Conservation (phyloP, 2,113 vertebrate species). For the Azemiops feae region DNA sequence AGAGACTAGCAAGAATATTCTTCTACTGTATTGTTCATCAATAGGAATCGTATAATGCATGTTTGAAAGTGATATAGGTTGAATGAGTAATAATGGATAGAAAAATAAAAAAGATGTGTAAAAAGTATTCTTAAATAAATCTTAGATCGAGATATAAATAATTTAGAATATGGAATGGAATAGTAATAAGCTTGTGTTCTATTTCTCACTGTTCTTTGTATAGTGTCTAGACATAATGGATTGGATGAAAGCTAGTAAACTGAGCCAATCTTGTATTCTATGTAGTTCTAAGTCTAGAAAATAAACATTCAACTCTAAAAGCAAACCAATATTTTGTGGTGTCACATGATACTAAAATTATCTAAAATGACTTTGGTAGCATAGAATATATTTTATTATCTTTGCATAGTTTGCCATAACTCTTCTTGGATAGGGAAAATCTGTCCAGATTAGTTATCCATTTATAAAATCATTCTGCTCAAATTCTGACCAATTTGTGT, state of each 20-base stretch:
- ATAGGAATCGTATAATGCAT: not conserved
- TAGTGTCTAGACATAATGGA: not conserved
- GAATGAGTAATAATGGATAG: not conserved
- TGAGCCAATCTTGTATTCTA: not conserved
- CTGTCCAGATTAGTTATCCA: not conserved
- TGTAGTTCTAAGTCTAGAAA: not conserved
- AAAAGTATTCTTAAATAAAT: not conserved
- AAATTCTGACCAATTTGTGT: not conserved
- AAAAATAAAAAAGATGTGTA: not conserved
- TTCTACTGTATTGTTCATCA: slow-evolving; percentile 4
- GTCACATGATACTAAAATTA: not conserved
- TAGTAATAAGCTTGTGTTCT: not conserved
- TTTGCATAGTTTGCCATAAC: not conserved
- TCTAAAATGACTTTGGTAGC: not conserved
- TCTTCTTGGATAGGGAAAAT: not conserved
- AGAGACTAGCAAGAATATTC: not conserved
- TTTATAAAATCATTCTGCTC: not conserved
- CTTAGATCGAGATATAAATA: not conserved
- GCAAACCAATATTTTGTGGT: not conserved
- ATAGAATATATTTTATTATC: not conserved
- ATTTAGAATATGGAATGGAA: not conserved
- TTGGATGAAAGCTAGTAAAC: not conserved
- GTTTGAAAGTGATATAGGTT: not conserved
- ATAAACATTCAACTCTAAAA: not conserved
- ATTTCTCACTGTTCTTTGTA: not conserved